Evolutionary conservation across 2,113 vertebrate genomes (phyloP).

Genomic region (Daubentonia madagascariensis): DNA sequence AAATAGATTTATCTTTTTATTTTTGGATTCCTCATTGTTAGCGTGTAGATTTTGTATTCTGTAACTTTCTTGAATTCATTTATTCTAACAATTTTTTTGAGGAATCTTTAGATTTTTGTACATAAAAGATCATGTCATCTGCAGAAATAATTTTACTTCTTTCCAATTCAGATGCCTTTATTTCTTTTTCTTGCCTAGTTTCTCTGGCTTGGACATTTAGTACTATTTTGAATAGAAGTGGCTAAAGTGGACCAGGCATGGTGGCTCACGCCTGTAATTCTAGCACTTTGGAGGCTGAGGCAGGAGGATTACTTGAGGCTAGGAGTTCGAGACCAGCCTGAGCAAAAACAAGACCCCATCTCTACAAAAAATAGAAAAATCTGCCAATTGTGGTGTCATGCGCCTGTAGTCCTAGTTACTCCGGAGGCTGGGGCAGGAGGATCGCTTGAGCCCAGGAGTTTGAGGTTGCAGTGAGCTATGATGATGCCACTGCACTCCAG

Average conservation of each 20-base stretch:
- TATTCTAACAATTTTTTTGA: not conserved
- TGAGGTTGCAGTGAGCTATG: too few species aligned
- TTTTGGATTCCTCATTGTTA: constrained; percentile 31
- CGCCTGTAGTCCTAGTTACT: too few species aligned
- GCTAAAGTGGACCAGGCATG: not conserved
- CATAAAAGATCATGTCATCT: not conserved
- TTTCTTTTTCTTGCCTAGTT: not conserved
- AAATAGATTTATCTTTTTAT: not conserved
- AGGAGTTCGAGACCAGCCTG: too few species aligned
- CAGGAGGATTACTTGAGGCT: too few species aligned
- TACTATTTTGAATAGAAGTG: not conserved
- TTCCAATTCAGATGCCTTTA: not conserved
- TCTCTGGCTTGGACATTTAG: not conserved
- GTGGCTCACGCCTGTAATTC: too few species aligned
- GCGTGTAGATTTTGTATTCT: not conserved
- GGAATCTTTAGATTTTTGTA: not conserved
- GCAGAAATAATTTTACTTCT: not conserved
- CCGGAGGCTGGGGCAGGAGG: too few species aligned
- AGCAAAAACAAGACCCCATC: too few species aligned
- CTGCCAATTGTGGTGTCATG: too few species aligned
- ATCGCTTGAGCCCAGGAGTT: too few species aligned
- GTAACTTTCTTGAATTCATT: not conserved
- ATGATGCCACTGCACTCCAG: too few species aligned
- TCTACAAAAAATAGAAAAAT: too few species aligned
- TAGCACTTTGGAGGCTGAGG: too few species aligned